A percentile compares a stretch with the other conserved stretches of the same genome.
Evolutionary conservation across 2,113 vertebrate genomes (phyloP).

Genomic region (Archilochus colubris): DNA sequence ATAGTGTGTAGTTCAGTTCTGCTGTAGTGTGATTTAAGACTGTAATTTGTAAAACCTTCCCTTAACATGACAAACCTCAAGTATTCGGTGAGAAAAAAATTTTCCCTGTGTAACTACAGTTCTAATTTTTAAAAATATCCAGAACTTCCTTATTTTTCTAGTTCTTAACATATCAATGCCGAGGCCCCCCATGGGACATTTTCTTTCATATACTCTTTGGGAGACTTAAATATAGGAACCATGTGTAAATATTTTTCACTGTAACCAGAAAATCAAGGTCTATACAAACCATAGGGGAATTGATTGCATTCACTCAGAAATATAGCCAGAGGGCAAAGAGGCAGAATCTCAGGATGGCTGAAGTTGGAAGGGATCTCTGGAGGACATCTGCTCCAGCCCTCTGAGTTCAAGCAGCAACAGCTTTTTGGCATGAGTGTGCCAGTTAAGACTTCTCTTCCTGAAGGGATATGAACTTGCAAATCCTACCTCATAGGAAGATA

Average conservation of each 20-base stretch:
- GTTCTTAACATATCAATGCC: not conserved
- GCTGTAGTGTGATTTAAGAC: not conserved
- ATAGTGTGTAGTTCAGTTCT: not conserved
- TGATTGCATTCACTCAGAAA: not conserved
- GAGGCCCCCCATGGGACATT: not conserved
- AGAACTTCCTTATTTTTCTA: not conserved
- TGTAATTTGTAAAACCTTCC: not conserved
- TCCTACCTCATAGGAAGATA: not conserved
- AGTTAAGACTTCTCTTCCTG: not conserved
- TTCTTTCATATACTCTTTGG: not conserved
- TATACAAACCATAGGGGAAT: not conserved
- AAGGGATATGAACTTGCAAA: not conserved
- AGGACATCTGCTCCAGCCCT: not conserved
- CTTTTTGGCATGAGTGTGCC: not conserved
- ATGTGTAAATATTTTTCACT: not conserved
- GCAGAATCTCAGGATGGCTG: not conserved
- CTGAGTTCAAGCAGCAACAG: not conserved
- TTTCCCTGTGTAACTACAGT: not conserved
- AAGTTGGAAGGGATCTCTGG: not conserved
- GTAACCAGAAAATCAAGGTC: not conserved
- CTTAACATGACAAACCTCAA: not conserved
- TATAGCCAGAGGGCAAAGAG: not conserved
- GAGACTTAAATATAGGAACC: slow-evolving; percentile 1
- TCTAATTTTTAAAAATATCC: not conserved
- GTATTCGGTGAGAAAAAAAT: not conserved